Conservation (phyloP, 53 echinoderm and acorn worm species). For the Apostichopus leukothele region DNA sequence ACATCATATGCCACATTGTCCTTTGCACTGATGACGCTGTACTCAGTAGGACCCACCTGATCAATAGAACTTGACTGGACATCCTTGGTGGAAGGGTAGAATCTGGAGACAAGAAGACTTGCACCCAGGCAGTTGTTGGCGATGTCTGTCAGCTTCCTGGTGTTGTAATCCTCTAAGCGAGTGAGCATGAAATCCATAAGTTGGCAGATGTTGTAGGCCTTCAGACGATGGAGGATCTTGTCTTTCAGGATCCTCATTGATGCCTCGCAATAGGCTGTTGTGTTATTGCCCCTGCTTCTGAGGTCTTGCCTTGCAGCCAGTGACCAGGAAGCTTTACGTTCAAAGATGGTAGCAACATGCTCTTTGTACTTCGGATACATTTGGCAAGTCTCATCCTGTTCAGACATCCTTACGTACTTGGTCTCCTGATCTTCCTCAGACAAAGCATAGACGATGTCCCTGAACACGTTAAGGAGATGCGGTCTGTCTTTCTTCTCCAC, state of each 20-base stretch:
- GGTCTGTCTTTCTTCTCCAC: conserved; percentile 30
- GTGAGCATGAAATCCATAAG: conserved; percentile 42
- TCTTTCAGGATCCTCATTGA: conserved; percentile 59
- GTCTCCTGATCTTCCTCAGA: background rate
- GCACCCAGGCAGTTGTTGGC: conserved; percentile 46
- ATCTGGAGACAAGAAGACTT: conserved; percentile 17
- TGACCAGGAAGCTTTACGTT: conserved; percentile 19
- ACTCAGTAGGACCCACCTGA: conserved; percentile 27
- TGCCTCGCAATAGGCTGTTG: conserved; percentile 55
- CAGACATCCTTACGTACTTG: background rate
- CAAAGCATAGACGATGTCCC: conserved; percentile 30
- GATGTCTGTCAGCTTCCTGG: conserved; percentile 47
- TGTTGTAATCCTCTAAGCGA: conserved; percentile 47
- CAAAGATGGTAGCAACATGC: conserved; percentile 9
- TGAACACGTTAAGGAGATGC: background rate
- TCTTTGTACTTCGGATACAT: conserved; percentile 24
- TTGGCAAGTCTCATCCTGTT: conserved; percentile 18
- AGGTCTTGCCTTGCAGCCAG: background rate
- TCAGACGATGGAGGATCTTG: conserved; percentile 31
- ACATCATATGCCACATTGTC: conserved; percentile 45
- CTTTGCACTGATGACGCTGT: conserved; percentile 27
- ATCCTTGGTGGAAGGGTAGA: conserved; percentile 24
- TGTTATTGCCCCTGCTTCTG: conserved; percentile 37
- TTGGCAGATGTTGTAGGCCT: conserved; percentile 51
- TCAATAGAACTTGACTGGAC: conserved; percentile 3